A percentile compares a stretch with the other conserved stretches of the same genome.
Conservation (phyloP, 1,140 invertebrate species). For the Drosophila erecta region DNA sequence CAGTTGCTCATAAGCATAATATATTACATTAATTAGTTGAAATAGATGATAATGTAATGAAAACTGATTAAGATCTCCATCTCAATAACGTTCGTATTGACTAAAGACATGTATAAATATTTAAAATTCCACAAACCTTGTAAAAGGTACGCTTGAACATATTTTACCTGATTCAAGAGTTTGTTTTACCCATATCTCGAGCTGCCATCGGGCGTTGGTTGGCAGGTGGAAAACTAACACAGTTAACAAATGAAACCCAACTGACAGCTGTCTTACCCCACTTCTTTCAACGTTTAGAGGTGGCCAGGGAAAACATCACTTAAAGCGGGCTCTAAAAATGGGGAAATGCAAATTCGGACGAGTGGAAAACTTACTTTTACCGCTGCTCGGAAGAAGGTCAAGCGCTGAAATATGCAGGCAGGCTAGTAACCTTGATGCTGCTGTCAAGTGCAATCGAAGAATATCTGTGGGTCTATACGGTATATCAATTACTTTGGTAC, state of each 20-base stretch:
- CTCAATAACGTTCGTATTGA: too few species aligned
- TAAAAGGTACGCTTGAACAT: too few species aligned
- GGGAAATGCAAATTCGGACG: conserved; percentile 24
- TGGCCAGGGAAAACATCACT: conserved; percentile 19
- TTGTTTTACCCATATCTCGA: conserved; percentile 4
- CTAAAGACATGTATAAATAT: too few species aligned
- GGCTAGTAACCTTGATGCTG: conserved; percentile 34
- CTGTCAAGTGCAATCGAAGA: conserved; percentile 72
- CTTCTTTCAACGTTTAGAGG: conserved; percentile 10
- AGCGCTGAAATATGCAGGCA: conserved; percentile 64
- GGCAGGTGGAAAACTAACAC: conserved; percentile 19
- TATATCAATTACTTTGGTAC: not conserved
- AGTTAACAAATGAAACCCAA: conserved; percentile 36
- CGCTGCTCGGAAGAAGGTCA: conserved; percentile 51
- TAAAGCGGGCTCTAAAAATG: conserved; percentile 31
- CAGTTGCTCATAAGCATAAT: not conserved
- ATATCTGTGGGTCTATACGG: conserved; percentile 41
- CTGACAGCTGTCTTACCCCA: conserved; percentile 35
- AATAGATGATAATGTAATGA: not conserved
- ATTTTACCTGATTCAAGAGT: too few species aligned
- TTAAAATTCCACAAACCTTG: too few species aligned
- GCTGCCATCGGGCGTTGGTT: conserved; percentile 6
- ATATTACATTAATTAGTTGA: not conserved
- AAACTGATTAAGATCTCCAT: not conserved
- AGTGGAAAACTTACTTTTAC: conserved; percentile 37